These are phyloP conservation scores for Volucella zonaria DNA, from an alignment of 2,888 invertebrate species.

Conservation along the genomic window DNA sequence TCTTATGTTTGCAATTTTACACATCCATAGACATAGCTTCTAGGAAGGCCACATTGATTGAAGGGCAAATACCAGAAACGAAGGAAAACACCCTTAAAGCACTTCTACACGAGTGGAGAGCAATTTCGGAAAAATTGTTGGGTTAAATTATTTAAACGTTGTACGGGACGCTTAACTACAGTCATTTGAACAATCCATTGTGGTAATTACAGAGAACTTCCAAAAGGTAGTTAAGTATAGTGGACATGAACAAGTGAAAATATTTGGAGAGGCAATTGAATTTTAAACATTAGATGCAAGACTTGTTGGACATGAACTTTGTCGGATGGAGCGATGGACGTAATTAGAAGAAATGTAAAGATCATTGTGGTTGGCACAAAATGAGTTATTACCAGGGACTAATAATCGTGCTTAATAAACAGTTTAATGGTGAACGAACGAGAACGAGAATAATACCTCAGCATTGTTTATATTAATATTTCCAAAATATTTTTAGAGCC, in stretches of 20 bases:
- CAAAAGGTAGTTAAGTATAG: background rate
- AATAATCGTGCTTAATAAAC: too few relatives aligned
- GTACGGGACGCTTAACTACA: background rate
- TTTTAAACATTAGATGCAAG: background rate
- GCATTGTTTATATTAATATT: too few relatives aligned
- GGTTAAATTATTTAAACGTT: background rate
- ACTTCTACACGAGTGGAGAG: background rate
- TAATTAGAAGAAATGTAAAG: background rate
- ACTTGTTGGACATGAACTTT: slow-evolving; percentile 18
- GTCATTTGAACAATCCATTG: slow-evolving; percentile 8
- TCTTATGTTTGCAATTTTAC: too few relatives aligned
- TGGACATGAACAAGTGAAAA: background rate
- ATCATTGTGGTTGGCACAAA: too few relatives aligned
- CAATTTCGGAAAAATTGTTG: background rate
- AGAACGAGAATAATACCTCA: too few relatives aligned
- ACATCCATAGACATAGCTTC: too few relatives aligned
- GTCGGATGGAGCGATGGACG: background rate
- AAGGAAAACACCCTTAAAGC: too few relatives aligned
- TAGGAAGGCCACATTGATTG: too few relatives aligned
- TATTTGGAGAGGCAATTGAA: background rate
- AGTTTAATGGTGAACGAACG: too few relatives aligned
- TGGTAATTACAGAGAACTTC: slow-evolving; percentile 13
- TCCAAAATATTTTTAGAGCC: too few relatives aligned
- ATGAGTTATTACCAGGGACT: too few relatives aligned
- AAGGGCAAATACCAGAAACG: too few relatives aligned